Base-by-base conservation (phyloP, 2,888 invertebrate genomes). In the Idaea biselata region DNA sequence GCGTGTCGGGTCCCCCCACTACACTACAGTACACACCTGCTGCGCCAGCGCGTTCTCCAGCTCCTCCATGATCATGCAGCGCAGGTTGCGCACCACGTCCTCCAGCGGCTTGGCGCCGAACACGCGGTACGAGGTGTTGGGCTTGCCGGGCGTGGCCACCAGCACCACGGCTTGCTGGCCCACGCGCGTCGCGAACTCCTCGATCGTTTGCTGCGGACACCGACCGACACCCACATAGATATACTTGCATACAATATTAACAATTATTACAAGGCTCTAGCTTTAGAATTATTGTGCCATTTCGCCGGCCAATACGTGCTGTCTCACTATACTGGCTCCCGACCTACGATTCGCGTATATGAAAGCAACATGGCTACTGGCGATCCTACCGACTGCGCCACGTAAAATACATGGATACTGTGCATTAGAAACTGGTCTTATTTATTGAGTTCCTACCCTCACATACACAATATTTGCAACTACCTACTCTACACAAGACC, bases 131-230 rank as follows among this genome's bases (percentile, higher is more conserved):
- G 98, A 97, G 64, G 98, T 97, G 90, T 97, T 97, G 72, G 98
- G 97, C 91, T 99, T 98, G 60, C 99, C 98, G 0, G 99, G 99
- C 25, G 98, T 99, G 59, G 98, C 98, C 64, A 99, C 98, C 80
- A 99, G 93, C 60, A 99, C 98, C 62, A 99, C 96, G 0, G 99
- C 99, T 88, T 99, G 99, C 84, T 99, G 99, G 0, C 99, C 99
- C 62, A 99, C 99, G 74, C 99, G 94, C 0, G 98, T 98, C 63
- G 98, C 98, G 91, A 99, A 99, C 89, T 99, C 99, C 76, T 99
- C 99, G 79, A 98, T 98, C 18, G 98, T 98, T 94, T 97, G 97
- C 96, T 96, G 80, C 4, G 16, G 14, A 55, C 55, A 7, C 7
- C 1, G 6, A 14, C n/a, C 57, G 7, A 18, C 11, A 56, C 18